Conservation (phyloP, 2,888 invertebrate species). For the Tetranychus piercei region DNA sequence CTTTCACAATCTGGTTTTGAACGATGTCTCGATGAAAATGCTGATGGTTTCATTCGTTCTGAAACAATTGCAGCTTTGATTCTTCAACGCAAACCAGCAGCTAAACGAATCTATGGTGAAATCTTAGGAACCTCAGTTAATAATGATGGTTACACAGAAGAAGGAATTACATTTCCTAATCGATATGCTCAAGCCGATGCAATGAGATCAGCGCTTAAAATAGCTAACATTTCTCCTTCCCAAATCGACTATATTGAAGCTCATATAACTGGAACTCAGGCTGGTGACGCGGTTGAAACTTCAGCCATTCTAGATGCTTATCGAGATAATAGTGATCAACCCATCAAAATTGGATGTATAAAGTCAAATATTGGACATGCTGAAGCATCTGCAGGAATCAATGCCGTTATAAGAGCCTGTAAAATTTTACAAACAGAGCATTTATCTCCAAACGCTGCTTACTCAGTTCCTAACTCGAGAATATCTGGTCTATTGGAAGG, state of each 20-base stretch:
- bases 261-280: constrained; percentile 41
- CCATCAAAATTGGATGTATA: constrained; percentile 37
- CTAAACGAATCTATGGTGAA: constrained; percentile 64
- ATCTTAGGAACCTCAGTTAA: constrained; percentile 73
- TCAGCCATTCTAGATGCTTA: constrained; percentile 43
- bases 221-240: constrained; percentile 33
- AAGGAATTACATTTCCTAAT: constrained; percentile 66
- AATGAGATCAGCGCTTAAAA: constrained; percentile 7
- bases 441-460: constrained; percentile 38
- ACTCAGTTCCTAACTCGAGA: constrained; percentile 35
- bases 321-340: constrained; percentile 43
- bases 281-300: constrained; percentile 39
- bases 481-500: constrained; percentile 37
- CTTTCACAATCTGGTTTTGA: neutral
- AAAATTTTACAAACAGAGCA: constrained; percentile 35
- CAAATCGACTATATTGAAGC: constrained; percentile 38
- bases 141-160: constrained; percentile 75
- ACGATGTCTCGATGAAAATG: constrained; percentile 2
- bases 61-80: constrained; percentile 53
- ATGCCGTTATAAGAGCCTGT: constrained; percentile 37
- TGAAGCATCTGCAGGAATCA: constrained; percentile 38
- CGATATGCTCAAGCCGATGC: constrained; percentile 49
- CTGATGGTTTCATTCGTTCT: constrained; percentile 38
- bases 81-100: constrained; percentile 50
- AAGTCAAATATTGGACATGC: constrained; percentile 41